Evolutionary conservation across 2,113 vertebrate species (phyloP).

Genomic region (Trogon surrucura): DNA sequence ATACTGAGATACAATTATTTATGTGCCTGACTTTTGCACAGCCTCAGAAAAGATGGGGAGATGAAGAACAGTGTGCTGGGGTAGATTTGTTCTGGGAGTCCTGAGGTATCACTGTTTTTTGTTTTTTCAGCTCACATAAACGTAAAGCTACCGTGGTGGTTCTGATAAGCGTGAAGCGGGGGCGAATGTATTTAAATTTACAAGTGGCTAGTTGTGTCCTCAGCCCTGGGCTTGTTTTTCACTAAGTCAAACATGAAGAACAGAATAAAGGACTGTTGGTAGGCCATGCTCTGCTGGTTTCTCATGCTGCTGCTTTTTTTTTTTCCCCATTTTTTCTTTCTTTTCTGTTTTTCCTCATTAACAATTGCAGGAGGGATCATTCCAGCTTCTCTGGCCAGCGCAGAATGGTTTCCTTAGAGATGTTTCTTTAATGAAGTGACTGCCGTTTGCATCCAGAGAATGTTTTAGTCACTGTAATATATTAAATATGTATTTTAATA

Average conservation of each 20-base stretch:
- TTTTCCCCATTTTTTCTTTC: fast-evolving
- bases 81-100: background rate
- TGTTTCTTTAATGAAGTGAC: background rate
- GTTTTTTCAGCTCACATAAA: background rate
- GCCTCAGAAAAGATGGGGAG: background rate
- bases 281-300: background rate
- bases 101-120: background rate
- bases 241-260: background rate
- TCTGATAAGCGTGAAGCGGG: background rate
- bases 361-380: background rate
- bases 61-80: background rate
- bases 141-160: background rate
- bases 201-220: background rate
- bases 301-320: background rate
- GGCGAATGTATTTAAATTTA: background rate
- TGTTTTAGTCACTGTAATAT: background rate
- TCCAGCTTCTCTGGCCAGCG: background rate
- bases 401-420: background rate
- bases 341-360: background rate
- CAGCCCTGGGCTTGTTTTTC: background rate
- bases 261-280: background rate
- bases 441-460: background rate
- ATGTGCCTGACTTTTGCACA: background rate
- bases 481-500: background rate
- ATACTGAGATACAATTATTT: background rate